Evolutionary conservation across 2,888 invertebrate genomes (phyloP), one percentile per base, ranked within the genome.

Genomic region (Morpho achilles): DNA sequence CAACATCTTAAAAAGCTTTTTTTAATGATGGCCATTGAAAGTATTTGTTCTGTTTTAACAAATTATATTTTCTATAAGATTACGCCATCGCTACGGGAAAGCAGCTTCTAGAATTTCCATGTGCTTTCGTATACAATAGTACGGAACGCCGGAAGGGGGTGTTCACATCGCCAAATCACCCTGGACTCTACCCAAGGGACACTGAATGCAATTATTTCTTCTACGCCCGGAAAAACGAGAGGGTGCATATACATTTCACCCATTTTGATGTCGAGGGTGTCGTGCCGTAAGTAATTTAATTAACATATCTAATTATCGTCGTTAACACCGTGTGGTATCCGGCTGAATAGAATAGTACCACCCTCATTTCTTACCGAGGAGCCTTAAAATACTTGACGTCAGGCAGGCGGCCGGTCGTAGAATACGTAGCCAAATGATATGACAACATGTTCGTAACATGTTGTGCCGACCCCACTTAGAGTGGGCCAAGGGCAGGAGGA

Each of bases 201-300:
- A 95, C 97, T 7, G 96, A 96, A 82, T 98, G 98, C 82, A 95
- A 97, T 89, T 98, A 97, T 85, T 96, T 96, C 84, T 97, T 98
- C 82, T 94, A 96, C 76, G 98, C 96, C 22, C 92, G 92, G 64
- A 87, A 91, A 64, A 93, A 94, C 63, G 96, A 97, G 78, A 93
- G 94, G 72, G 93, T 97, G 56, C 94, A 94, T 76, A 91, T 98
- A 67, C 95, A 95, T 75, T 98, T 98, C 81, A 94, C 94, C 60
- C 96, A 96, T 84, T 98, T 98, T 77, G 97, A 98, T 80, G 96
- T 99, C 23, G 98, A 99, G 86, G 99, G 98, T 62, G 96, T 98
- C 59, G 91, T 94, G 68, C 98, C 97, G 98, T 98, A 92, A 95
- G 96, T 94, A 23, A 43, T 48, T 48, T 52, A 40, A 9, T 51